phyloP scores from a whole-genome alignment of 2,113 vertebrate genomes.

The Bos javanicus region DNA sequence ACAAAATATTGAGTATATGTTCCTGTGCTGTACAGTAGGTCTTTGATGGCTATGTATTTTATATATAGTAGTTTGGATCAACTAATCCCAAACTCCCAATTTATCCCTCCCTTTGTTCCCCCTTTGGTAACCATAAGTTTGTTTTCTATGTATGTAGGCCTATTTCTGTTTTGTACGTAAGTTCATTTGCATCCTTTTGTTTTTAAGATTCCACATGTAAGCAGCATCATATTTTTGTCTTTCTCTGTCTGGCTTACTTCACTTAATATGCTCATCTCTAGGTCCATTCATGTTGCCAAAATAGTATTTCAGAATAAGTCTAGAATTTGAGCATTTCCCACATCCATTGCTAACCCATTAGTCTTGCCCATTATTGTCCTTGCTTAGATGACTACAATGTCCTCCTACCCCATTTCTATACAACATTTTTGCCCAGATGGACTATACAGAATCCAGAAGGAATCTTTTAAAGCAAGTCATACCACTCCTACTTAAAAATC shows the following conservation, averaged over 20 bases:
- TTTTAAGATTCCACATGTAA: neutral
- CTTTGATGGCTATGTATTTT: neutral
- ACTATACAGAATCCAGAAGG: neutral
- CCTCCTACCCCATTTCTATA: neutral
- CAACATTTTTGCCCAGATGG: neutral
- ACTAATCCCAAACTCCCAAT: neutral
- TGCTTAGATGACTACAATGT: neutral
- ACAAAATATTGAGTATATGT: neutral
- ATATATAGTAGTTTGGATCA: neutral
- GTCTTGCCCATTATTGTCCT: neutral
- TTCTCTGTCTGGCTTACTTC: neutral
- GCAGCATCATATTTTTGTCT: neutral
- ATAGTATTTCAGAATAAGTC: neutral
- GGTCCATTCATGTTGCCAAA: neutral
- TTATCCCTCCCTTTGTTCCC: neutral
- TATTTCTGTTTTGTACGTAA: neutral
- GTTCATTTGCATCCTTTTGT: neutral
- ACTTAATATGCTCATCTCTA: neutral
- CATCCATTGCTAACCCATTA: neutral
- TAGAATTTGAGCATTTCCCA: neutral
- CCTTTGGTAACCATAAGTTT: neutral
- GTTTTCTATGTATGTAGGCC: neutral
- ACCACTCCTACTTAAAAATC: neutral
- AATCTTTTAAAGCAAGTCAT: neutral
- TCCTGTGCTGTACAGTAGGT: neutral